Conservation (phyloP, 2,797 vertebrate genomes). For the Lepilemur ruficaudatus region DNA sequence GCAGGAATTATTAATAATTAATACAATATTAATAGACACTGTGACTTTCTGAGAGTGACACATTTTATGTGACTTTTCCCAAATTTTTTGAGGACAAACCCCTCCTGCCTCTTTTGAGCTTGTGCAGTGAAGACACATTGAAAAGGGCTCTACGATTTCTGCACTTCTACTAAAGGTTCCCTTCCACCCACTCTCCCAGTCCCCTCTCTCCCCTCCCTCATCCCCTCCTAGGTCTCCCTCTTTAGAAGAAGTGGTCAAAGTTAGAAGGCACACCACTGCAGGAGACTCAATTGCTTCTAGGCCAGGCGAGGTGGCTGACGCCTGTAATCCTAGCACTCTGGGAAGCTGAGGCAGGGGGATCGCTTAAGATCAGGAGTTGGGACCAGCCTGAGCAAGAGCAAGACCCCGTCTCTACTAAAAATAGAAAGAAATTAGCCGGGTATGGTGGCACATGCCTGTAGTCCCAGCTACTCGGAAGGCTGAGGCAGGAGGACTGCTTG, state of each 20-base stretch:
- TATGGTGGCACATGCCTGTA: too few relatives aligned
- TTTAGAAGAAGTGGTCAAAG: background rate
- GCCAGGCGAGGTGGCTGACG: accelerated
- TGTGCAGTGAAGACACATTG: background rate
- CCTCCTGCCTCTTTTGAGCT: background rate
- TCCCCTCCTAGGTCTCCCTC: background rate
- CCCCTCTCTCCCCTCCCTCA: too few relatives aligned
- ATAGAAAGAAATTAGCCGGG: too few relatives aligned
- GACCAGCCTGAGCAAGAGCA: too few relatives aligned
- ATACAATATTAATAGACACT: background rate
- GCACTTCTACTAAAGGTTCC: background rate
- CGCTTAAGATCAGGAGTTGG: too few relatives aligned
- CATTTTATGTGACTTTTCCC: background rate
- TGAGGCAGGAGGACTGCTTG: too few relatives aligned
- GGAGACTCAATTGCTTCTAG: background rate
- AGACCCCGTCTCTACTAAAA: too few relatives aligned
- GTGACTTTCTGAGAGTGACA: background rate
- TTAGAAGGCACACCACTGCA: background rate
- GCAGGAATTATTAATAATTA: background rate
- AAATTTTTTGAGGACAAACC: background rate
- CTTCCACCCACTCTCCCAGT: background rate
- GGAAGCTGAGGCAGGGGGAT: too few relatives aligned
- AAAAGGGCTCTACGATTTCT: background rate
- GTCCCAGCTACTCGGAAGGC: too few relatives aligned
- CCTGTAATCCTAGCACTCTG: too few relatives aligned